Evolutionary conservation across 2,888 invertebrate genomes (phyloP).

Genomic region (Idaea aversata): DNA sequence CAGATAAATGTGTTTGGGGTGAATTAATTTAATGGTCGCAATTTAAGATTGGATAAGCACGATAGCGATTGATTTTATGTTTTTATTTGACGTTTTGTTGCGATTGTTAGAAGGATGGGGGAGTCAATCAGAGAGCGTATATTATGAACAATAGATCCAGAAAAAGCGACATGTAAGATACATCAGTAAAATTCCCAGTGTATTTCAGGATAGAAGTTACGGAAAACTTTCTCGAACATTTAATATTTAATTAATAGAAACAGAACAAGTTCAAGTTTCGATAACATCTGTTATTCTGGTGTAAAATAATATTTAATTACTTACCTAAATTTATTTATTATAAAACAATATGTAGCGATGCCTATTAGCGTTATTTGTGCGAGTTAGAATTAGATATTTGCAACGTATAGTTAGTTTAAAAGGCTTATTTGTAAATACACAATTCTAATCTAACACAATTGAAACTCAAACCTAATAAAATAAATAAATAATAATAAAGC

Average conservation of each 20-base stretch:
- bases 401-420: too few species aligned
- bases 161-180: too few species aligned
- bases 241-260: not conserved
- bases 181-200: not conserved
- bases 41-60: constrained; percentile 12
- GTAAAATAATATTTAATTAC: too few species aligned
- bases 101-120: not conserved
- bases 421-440: too few species aligned
- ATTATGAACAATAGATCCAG: too few species aligned
- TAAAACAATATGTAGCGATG: too few species aligned
- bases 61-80: constrained; percentile 12
- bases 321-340: too few species aligned
- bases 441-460: too few species aligned
- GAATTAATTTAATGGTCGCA: constrained; percentile 18
- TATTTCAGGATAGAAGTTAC: not conserved
- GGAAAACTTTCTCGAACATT: not conserved
- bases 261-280: not conserved
- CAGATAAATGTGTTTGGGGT: constrained; percentile 11
- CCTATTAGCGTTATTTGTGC: too few species aligned
- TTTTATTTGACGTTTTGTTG: not conserved
- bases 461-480: too few species aligned
- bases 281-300: not conserved
- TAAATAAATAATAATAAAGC: too few species aligned
- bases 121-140: not conserved
- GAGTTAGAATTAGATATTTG: too few species aligned